These are phyloP conservation scores for Tetraodon nigroviridis DNA, from an alignment of 2,113 vertebrate species.

Conservation along the genomic window DNA sequence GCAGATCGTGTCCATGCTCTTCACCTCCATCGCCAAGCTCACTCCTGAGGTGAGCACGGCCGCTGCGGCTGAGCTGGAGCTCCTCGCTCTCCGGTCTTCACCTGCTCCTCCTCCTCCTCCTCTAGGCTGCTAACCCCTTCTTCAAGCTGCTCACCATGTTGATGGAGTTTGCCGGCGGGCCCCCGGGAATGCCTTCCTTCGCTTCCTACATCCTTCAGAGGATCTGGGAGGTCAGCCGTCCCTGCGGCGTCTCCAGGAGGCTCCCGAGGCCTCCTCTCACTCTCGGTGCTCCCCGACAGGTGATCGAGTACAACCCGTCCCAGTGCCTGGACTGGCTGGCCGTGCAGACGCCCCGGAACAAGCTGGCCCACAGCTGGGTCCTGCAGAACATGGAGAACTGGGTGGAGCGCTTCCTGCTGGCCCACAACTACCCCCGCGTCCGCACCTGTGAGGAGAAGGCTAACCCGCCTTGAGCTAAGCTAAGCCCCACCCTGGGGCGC, in stretches of 20 bases:
- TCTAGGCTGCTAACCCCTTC: conserved; percentile 94
- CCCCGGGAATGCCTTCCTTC: conserved; percentile 97
- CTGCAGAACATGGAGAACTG: conserved; percentile 99
- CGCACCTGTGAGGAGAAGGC: conserved; percentile 89
- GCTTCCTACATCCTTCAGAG: conserved; percentile 98
- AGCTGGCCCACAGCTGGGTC: conserved; percentile 98
- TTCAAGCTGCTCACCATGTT: conserved; percentile 98
- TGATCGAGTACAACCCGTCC: conserved; percentile 98
- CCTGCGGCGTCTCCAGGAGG: no score
- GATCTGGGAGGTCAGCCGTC: conserved; percentile 92
- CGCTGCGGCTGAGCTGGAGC: neutral
- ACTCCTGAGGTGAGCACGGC: conserved; percentile 83
- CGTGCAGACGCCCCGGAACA: conserved; percentile 95
- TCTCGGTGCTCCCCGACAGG: conserved; percentile 67
- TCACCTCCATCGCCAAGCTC: conserved; percentile 97
- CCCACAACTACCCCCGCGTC: conserved; percentile 97
- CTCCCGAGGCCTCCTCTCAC: no score
- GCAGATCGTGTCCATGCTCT: conserved; percentile 98
- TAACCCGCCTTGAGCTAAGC: no score
- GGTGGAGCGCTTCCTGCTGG: conserved; percentile 97
- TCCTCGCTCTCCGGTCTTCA: neutral
- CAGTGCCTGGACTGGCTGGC: conserved; percentile 99
- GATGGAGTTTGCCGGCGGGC: conserved; percentile 98
- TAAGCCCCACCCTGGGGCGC: no score
- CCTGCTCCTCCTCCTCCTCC: neutral